Evolutionary conservation across 2,113 vertebrate species (phyloP).

Genomic region (Amblyornis subalaris): DNA sequence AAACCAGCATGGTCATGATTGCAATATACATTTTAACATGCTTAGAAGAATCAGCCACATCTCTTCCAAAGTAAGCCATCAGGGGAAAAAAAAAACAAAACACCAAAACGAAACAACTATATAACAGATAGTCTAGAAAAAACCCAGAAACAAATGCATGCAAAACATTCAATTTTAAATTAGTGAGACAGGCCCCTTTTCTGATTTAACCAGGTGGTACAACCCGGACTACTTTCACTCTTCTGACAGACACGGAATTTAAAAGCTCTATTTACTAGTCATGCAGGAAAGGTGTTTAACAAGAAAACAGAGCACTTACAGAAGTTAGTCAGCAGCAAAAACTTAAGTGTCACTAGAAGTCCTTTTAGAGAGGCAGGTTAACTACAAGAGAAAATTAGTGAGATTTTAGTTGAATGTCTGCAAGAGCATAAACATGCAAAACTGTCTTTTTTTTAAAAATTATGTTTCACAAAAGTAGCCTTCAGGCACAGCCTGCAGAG

Average conservation of each 20-base stretch:
- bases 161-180: not conserved
- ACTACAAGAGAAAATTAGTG: conserved; percentile 51
- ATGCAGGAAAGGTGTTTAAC: not conserved
- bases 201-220: not conserved
- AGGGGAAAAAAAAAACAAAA: not conserved
- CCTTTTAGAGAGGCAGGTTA: conserved; percentile 23
- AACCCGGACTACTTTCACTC: not conserved
- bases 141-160: not conserved
- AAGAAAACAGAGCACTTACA: conserved; percentile 48
- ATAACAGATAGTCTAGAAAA: not conserved
- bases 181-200: not conserved
- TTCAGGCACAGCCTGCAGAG: not conserved
- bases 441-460: not conserved
- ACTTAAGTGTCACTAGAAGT: conserved; percentile 32
- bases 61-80: not conserved
- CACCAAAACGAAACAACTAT: not conserved
- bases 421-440: conserved; percentile 11
- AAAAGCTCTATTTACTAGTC: not conserved
- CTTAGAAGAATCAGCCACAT: not conserved
- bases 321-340: conserved; percentile 49
- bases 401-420: not conserved
- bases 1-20: not conserved
- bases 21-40: not conserved
- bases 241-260: not conserved
- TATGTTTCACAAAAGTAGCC: not conserved